Percentiles rank a stretch among this genome's conserved stretches.
These are phyloP conservation scores for Actinia tenebrosa DNA, from an alignment of 64 coral and sea anemone species.

Conservation along the genomic window DNA sequence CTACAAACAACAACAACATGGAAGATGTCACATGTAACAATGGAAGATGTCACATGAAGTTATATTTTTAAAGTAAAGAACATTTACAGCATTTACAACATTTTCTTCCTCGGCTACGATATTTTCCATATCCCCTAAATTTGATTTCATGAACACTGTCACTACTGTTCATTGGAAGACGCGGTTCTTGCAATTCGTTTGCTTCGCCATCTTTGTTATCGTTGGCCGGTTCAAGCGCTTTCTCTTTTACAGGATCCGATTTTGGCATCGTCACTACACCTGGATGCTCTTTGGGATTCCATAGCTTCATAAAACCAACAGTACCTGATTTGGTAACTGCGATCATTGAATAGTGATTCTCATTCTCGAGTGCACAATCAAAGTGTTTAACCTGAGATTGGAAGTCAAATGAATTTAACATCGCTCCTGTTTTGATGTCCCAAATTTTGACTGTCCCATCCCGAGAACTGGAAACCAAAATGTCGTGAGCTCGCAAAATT, in stretches of 20 bases:
- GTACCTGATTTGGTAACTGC: conserved; percentile 81
- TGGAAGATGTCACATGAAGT: too few species aligned
- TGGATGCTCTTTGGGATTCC: not conserved
- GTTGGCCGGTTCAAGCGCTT: not conserved
- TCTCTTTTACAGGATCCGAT: not conserved
- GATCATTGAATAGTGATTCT: conserved; percentile 42
- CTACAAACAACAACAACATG: too few species aligned
- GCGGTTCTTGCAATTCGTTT: not conserved
- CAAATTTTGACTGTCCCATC: conserved; percentile 83
- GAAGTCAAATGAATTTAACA: conserved; percentile 77
- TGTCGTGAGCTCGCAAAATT: conserved; percentile 15
- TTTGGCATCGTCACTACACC: not conserved
- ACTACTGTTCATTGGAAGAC: not conserved
- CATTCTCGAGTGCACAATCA: conserved; percentile 10
- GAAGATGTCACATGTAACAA: too few species aligned
- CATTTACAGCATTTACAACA: conserved; percentile 1
- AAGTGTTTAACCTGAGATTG: conserved; percentile 85
- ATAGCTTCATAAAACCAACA: conserved; percentile 62
- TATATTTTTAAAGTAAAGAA: not conserved
- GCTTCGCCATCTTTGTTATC: not conserved
- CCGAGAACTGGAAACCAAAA: conserved; percentile 73
- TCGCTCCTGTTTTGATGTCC: conserved; percentile 37
- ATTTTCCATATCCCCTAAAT: not conserved
- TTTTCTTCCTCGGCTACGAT: not conserved
- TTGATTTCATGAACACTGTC: not conserved